Percentiles rank a stretch among this genome's conserved stretches.
These are phyloP conservation scores for Vicugna pacos DNA, from an alignment of 2,113 vertebrate genomes.

Conservation along the genomic window DNA sequence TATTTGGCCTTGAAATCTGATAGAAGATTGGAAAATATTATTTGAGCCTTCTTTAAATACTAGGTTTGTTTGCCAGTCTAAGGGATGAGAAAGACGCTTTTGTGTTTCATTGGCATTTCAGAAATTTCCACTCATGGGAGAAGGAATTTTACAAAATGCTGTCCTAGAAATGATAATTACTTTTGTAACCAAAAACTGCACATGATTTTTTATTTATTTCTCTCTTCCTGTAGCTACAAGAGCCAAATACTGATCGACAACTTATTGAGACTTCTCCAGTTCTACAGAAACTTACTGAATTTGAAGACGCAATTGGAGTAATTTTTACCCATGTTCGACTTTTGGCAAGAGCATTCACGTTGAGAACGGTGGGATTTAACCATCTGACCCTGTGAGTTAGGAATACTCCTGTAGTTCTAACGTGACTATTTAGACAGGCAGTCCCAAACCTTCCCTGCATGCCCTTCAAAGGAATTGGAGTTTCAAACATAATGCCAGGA, in stretches of 20 bases:
- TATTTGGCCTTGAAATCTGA: constrained; percentile 76
- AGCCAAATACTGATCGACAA: constrained; percentile 96
- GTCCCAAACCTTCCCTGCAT: neutral
- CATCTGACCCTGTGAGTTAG: constrained; percentile 98
- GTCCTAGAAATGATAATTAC: constrained; percentile 60
- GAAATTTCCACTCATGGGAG: constrained; percentile 63
- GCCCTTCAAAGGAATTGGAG: neutral
- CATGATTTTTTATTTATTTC: constrained; percentile 57
- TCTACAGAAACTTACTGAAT: constrained; percentile 96
- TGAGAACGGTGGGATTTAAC: constrained; percentile 99
- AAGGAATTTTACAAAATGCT: constrained; percentile 59
- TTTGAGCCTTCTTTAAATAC: constrained; percentile 80
- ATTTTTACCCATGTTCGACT: constrained; percentile 97
- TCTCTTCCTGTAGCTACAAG: constrained; percentile 92
- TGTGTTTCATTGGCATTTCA: constrained; percentile 62
- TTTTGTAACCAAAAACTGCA: constrained; percentile 41
- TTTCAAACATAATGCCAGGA: neutral
- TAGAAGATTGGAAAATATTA: constrained; percentile 76
- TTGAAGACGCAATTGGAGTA: constrained; percentile 96
- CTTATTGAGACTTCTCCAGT: constrained; percentile 98
- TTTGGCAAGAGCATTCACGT: constrained; percentile 95
- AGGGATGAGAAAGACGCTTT: constrained; percentile 64
- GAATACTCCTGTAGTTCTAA: neutral
- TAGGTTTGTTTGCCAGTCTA: constrained; percentile 79
- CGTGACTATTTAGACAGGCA: neutral